Evolutionary conservation across 2,113 vertebrate species (phyloP).

Genomic region (Lota lota): DNA sequence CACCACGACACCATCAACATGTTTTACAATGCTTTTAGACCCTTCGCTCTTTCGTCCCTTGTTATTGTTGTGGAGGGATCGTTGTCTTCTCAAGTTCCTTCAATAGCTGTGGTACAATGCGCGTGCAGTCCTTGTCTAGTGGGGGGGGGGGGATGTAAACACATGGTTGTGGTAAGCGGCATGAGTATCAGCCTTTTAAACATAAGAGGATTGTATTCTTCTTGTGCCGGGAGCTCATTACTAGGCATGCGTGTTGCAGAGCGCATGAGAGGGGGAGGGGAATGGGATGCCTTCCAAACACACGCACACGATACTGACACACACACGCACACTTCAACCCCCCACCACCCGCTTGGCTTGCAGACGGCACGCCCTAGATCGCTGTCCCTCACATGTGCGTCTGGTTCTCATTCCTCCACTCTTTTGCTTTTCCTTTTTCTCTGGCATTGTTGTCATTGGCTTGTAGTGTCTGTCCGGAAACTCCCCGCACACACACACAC

Average conservation of each 20-base stretch:
- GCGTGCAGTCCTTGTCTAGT: constrained; percentile 7
- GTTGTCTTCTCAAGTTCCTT: too few species aligned
- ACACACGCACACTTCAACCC: background rate
- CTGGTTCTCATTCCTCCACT: constrained; percentile 41
- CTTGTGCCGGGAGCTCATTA: constrained; percentile 43
- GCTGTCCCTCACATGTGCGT: constrained; percentile 12
- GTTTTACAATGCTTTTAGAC: too few species aligned
- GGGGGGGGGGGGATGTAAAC: too few species aligned
- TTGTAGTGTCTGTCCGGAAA: constrained; percentile 27
- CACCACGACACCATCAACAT: too few species aligned
- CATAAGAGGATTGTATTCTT: constrained; percentile 58
- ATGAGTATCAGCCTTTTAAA: constrained; percentile 25
- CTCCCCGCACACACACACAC: constrained; percentile 4
- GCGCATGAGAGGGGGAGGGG: background rate
- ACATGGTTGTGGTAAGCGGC: too few species aligned
- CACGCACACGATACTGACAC: background rate
- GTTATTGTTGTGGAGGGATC: too few species aligned
- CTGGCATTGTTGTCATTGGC: constrained; percentile 56
- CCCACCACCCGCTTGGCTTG: background rate
- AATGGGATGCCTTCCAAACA: background rate
- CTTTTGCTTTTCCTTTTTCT: constrained; percentile 16
- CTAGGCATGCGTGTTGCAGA: too few species aligned
- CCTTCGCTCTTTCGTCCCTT: too few species aligned
- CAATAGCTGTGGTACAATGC: background rate
- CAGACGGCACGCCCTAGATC: constrained; percentile 28